Conservation (phyloP, 2,113 vertebrate genomes). For the Mungos mungo region DNA sequence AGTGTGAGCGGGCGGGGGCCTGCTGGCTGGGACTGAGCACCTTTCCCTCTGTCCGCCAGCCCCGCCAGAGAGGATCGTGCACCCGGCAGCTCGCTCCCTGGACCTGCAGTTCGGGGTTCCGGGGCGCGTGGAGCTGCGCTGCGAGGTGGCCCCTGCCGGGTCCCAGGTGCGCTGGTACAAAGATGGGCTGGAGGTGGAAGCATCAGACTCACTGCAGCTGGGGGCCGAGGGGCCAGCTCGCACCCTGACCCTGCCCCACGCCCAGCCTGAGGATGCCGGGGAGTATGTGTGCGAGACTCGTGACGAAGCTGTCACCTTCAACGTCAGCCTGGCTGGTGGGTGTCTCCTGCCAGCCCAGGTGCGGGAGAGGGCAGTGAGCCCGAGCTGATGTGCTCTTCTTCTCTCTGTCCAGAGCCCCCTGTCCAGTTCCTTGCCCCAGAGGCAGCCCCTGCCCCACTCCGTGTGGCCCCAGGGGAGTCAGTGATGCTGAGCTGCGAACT, state of each 20-base stretch:
- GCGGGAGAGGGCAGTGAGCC: fast-evolving
- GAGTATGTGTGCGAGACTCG: slow-evolving; percentile 91
- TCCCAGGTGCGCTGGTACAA: slow-evolving; percentile 89
- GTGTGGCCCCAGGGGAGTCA: slow-evolving; percentile 71
- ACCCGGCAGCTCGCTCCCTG: slow-evolving; percentile 88
- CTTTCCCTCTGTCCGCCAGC: slow-evolving; percentile 81
- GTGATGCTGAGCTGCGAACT: slow-evolving; percentile 86
- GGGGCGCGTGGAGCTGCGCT: slow-evolving; percentile 85
- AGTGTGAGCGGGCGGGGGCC: background rate
- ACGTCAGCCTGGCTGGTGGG: slow-evolving; percentile 91
- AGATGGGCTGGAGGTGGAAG: slow-evolving; percentile 90
- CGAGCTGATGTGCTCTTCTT: background rate
- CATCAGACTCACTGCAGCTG: slow-evolving; percentile 83
- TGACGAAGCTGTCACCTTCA: slow-evolving; percentile 89
- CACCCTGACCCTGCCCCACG: slow-evolving; percentile 85
- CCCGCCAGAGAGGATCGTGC: slow-evolving; percentile 91
- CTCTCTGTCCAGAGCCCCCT: slow-evolving; percentile 77
- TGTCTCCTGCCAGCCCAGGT: background rate
- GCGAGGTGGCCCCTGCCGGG: slow-evolving; percentile 86
- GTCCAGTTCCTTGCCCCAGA: slow-evolving; percentile 83
- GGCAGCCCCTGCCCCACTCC: slow-evolving; percentile 57
- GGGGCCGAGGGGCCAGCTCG: slow-evolving; percentile 85
- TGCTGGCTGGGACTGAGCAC: background rate
- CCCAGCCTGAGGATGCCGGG: slow-evolving; percentile 86
- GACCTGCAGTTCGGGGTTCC: slow-evolving; percentile 87